Conservation (phyloP, 2,113 vertebrate species). For the Ophthalmolycus amberensis region DNA sequence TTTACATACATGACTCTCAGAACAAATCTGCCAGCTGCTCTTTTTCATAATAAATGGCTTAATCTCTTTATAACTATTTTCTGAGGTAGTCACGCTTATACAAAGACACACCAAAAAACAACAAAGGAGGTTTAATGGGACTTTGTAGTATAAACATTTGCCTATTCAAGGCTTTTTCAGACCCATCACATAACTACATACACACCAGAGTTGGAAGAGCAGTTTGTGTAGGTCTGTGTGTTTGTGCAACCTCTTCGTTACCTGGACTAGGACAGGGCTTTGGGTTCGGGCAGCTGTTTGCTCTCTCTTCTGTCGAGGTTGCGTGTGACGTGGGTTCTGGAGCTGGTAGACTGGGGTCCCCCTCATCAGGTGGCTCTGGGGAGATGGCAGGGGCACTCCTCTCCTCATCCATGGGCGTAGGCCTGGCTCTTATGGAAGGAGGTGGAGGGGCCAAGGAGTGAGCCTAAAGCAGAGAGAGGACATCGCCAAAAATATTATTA, state of each 20-base stretch:
- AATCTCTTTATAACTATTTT: constrained; percentile 3
- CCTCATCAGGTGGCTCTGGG: constrained; percentile 72
- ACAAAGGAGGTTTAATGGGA: constrained; percentile 9
- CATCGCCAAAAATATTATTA: neutral
- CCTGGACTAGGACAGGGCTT: constrained; percentile 54
- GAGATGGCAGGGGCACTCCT: constrained; percentile 67
- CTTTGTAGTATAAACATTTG: constrained; percentile 22
- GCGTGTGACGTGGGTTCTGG: constrained; percentile 24
- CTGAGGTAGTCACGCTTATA: neutral
- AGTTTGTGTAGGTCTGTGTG: neutral
- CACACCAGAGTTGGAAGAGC: neutral
- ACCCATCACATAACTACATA: constrained; percentile 8
- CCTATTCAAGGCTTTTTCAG: constrained; percentile 16
- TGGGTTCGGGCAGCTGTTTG: constrained; percentile 29
- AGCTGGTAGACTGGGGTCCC: constrained; percentile 42
- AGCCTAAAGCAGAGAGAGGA: constrained; percentile 53
- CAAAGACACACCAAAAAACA: neutral
- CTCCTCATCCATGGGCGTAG: constrained; percentile 79
- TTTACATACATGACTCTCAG: constrained; percentile 13
- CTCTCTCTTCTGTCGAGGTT: constrained; percentile 36
- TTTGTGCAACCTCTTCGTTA: constrained; percentile 34
- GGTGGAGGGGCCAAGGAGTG: constrained; percentile 54
- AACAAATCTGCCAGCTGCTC: constrained; percentile 15
- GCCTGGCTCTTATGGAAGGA: constrained; percentile 67
- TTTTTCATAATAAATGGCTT: constrained; percentile 23